Conservation (phyloP, 2,797 vertebrate genomes). For the Aratinga solstitialis region DNA sequence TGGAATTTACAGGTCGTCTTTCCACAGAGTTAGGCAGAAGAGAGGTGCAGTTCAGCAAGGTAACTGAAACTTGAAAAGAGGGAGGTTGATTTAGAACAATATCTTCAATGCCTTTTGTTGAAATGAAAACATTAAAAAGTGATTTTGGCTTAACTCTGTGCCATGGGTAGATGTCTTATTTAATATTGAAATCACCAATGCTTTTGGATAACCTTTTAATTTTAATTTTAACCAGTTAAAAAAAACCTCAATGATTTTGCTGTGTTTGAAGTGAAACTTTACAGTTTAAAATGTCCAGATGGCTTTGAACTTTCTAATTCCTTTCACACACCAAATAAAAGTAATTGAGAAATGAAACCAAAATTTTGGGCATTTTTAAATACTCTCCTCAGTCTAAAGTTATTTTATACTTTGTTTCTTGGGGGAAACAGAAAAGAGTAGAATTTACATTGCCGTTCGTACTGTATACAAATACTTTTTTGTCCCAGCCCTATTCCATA, state of each 20-base stretch:
- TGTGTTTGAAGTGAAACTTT: not conserved
- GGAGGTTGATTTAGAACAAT: not conserved
- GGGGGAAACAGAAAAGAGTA: not conserved
- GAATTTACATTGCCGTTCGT: rapidly evolving
- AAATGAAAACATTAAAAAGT: not conserved
- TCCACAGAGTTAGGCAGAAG: not conserved
- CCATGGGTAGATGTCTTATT: not conserved
- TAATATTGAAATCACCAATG: not conserved
- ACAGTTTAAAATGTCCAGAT: not conserved
- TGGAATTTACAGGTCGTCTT: not conserved
- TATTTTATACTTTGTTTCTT: not conserved
- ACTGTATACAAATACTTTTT: not conserved
- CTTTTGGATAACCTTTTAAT: not conserved
- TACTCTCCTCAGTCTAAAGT: not conserved
- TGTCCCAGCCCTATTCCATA: not conserved
- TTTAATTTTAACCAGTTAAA: not conserved
- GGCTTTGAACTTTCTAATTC: not conserved
- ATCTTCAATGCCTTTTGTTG: not conserved
- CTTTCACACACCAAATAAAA: not conserved
- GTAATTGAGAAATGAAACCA: not conserved
- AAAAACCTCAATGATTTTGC: not conserved
- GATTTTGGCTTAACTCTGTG: not conserved
- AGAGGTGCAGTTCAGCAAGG: not conserved
- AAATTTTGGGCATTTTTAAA: not conserved
- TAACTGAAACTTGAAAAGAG: not conserved